Base-by-base conservation (phyloP, 2,113 vertebrate species). In the Rhinolophus sinicus region DNA sequence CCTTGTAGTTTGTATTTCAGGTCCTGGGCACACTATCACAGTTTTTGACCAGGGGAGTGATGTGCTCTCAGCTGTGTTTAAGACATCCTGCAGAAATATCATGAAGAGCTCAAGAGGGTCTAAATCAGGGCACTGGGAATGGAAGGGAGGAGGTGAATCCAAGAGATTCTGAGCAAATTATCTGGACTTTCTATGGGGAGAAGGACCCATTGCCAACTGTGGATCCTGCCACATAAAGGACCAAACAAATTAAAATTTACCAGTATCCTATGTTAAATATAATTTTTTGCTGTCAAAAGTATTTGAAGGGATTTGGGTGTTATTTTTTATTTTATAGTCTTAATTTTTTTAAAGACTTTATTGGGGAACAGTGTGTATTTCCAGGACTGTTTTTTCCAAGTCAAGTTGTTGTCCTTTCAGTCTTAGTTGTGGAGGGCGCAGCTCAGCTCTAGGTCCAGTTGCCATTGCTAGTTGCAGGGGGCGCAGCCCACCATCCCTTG, bases 271-370 rank as follows among this genome's bases (percentile, higher is more conserved):
- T 60, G 30, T 81, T 64, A 77, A 88, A 38, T 88, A 19, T 76
- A 56, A 64, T 64, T 70, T 83, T 95, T 78, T 82, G 21, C 62
- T 40, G 30, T 75, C 81, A 72, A 86, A 95, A 81, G 6, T 78
- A 78, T 83, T 87, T 69, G 35, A 87, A 95, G 65, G 12, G 19
- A 52, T 69, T 92, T 85, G 44, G 22, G 18, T 44, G 44, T 72
- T 91, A 62, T 88, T 85, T 90, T 96, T 91, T 11, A 90, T 77
- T 93, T 96, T 83, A 12, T 6, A 85, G 24, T 85, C 33, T 94
- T 87, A 16, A 56, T 91, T 96, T 92, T 87, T 44, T 40, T 40
- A 4, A 44, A 6, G 40, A 44, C 40, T 44, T 44, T 44, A 44
- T 44, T 44, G 40, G 40, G 40, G 40, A 44, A 44, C 40, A 44